Evolutionary conservation across 2,888 invertebrate species (phyloP).

Genomic region (Blera fallax): DNA sequence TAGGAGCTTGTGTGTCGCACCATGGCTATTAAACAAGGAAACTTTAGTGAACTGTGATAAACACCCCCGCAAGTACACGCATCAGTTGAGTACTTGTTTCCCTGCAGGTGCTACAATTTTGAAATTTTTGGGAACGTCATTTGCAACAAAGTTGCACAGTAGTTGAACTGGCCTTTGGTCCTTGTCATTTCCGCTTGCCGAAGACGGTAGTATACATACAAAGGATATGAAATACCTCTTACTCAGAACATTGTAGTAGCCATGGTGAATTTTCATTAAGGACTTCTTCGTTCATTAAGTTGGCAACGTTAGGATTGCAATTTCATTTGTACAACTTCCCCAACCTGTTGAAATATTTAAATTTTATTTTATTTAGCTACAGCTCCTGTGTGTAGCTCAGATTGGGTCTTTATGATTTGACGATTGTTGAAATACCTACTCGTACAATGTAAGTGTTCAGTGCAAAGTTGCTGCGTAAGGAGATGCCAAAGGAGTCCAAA

Average conservation of each 20-base stretch:
- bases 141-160: neutral
- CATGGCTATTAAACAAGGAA: neutral
- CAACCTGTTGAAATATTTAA: neutral
- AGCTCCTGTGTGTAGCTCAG: no score
- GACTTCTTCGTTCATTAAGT: neutral
- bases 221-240: neutral
- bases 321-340: neutral
- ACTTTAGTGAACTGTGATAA: neutral
- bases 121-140: neutral
- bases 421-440: no score
- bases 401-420: no score
- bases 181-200: neutral
- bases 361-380: no score
- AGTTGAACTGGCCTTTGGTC: neutral
- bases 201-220: neutral
- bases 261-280: slow-evolving; percentile 29
- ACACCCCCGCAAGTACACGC: neutral
- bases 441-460: no score
- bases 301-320: neutral
- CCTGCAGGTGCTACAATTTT: neutral
- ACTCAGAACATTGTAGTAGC: neutral
- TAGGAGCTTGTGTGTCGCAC: neutral
- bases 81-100: slow-evolving; percentile 25
- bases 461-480: no score
- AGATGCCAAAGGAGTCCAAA: no score